Base-by-base conservation (phyloP, 1,140 invertebrate species). In the Dinoponera quadriceps region DNA sequence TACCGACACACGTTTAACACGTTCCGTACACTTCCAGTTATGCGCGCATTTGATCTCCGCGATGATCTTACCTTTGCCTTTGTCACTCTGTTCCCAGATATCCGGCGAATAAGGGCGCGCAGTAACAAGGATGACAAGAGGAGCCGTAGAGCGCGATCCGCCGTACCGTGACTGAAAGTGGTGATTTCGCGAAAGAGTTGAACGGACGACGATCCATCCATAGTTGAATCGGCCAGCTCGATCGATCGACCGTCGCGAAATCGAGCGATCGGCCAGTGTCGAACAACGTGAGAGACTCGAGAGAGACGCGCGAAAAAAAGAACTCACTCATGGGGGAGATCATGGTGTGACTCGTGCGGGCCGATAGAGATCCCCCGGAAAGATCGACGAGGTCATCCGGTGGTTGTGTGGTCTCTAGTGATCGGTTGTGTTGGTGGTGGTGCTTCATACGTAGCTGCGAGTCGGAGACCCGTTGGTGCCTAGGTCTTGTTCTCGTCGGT, bases 401-500 rank as follows among this genome's bases (percentile, higher is more conserved):
- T 86, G 84, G 73, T 88, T 84, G 75, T 86, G 85, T 78, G 83
- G 44, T 71, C 18, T 20, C 80, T 85, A 33, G 88, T 88, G 86
- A 77, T 89, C 86, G 71, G 75, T 90, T 82, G 75, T 90, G 84
- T 57, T 86, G 77, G 86, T 60, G 25, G 29, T 87, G 85, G 74
- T 83, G 72, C 48, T 83, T 83, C 75, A 83, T 81, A 85, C 84
- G 82, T 63, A 84, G 57, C 81, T 84, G 82, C 84, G 59, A 82
- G 27, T 59, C 81, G 81, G 83, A 88, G 84, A 71, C 65, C 60
- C 73, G 51, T 82, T 84, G 82, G 82, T 60, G 84, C 54, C 66
- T 85, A 80, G 84, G 74, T 69, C 73, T 87, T 80, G 48, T 80
- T 80, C 65, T 83, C 69, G 25, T 89, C 86, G 71, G 83, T 75